Evolutionary conservation across 2,113 vertebrate species (phyloP).

Genomic region (Cyprinodon brontotheroides): DNA sequence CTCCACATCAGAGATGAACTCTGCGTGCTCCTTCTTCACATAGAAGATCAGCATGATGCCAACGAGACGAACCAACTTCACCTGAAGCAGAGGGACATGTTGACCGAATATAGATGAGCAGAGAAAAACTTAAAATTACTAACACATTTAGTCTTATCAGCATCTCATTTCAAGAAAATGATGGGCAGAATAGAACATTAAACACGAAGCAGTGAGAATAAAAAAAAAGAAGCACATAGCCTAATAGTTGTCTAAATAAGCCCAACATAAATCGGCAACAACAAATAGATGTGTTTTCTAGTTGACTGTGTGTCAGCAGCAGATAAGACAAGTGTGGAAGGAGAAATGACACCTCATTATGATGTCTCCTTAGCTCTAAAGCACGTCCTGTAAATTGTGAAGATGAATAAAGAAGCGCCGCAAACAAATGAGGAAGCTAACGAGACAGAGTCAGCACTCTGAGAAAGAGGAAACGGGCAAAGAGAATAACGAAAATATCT

Average conservation of each 20-base stretch:
- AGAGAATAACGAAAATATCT: constrained; percentile 15
- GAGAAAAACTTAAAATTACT: not conserved
- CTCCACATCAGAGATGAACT: constrained; percentile 88
- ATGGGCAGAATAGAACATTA: not conserved
- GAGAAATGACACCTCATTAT: constrained; percentile 14
- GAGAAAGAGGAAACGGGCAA: constrained; percentile 43
- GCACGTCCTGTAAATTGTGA: constrained; percentile 6
- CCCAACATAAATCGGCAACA: not conserved
- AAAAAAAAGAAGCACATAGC: not conserved
- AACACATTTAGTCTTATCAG: not conserved
- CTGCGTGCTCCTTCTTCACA: constrained; percentile 87
- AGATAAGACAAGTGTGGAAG: constrained; percentile 22
- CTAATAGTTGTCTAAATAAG: constrained; percentile 1
- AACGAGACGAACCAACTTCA: constrained; percentile 91
- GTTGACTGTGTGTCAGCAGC: constrained; percentile 11
- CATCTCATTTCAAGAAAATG: constrained; percentile 2
- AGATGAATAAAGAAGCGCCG: not conserved
- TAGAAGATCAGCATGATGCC: constrained; percentile 96
- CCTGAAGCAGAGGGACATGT: constrained; percentile 71
- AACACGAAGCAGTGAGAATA: not conserved
- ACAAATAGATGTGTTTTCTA: not conserved
- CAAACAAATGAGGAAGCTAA: constrained; percentile 30
- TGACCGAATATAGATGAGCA: not conserved
- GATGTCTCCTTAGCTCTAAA: not conserved
- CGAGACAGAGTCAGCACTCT: constrained; percentile 24